Evolutionary conservation across 2,113 vertebrate genomes (phyloP).

Genomic region (Cheirogaleus medius): DNA sequence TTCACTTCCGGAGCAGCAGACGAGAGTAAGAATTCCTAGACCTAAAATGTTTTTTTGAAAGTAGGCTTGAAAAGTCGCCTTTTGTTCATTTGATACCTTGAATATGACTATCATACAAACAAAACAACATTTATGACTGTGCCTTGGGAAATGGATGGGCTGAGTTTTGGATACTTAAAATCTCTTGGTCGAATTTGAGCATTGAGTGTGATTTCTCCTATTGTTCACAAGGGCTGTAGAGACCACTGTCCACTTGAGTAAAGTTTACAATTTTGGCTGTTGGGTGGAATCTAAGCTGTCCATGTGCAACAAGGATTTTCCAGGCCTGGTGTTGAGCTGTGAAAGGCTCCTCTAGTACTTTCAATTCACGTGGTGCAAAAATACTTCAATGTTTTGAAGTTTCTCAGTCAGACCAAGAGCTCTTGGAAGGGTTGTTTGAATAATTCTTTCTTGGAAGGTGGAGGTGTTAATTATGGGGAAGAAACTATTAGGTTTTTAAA

Average conservation of each 20-base stretch:
- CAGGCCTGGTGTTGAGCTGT: accelerated
- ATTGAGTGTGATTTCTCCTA: no score
- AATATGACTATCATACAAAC: neutral
- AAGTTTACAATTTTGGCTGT: no score
- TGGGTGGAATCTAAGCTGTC: neutral
- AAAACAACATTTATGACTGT: neutral
- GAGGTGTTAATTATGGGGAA: neutral
- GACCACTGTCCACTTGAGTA: no score
- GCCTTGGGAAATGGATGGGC: neutral
- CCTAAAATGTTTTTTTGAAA: neutral
- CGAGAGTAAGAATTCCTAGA: neutral
- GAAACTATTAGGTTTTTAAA: neutral
- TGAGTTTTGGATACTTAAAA: neutral
- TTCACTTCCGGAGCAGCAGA: neutral
- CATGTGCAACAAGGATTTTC: neutral
- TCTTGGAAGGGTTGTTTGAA: neutral
- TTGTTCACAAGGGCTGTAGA: neutral
- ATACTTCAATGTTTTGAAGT: accelerated
- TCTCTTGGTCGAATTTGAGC: neutral
- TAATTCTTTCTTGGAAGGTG: neutral
- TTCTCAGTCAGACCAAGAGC: neutral
- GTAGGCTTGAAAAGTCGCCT: neutral
- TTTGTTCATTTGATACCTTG: neutral
- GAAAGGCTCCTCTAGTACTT: no score
- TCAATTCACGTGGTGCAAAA: neutral